These are phyloP conservation scores for Melanerpes formicivorus DNA, from an alignment of 2,113 vertebrate species.

Conservation along the genomic window DNA sequence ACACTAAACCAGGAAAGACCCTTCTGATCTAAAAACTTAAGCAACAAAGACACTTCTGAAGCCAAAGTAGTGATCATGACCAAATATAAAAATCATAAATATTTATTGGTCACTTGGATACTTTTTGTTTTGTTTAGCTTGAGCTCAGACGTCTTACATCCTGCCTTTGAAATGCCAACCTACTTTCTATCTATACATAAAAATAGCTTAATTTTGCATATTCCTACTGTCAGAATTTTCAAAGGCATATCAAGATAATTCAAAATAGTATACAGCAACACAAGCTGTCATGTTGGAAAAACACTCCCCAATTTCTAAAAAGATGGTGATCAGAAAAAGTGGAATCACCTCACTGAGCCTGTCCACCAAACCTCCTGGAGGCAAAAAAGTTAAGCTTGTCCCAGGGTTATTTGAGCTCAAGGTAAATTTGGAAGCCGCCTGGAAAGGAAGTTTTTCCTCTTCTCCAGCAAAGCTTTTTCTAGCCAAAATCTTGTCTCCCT, in stretches of 20 bases:
- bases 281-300: background rate
- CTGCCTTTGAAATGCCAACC: background rate
- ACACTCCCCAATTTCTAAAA: background rate
- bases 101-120: slow-evolving; percentile 52
- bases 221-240: background rate
- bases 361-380: background rate
- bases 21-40: background rate
- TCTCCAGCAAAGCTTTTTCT: background rate
- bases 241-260: background rate
- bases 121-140: slow-evolving; percentile 31
- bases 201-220: slow-evolving; percentile 11
- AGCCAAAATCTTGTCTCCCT: background rate
- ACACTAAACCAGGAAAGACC: background rate
- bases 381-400: background rate
- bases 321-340: background rate
- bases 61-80: background rate
- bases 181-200: background rate
- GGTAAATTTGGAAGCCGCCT: slow-evolving; percentile 33
- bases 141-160: background rate
- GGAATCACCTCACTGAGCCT: background rate
- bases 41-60: background rate
- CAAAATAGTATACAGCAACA: background rate
- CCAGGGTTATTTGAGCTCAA: background rate
- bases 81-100: slow-evolving; percentile 33
- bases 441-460: slow-evolving; percentile 1